A percentile compares a stretch with the other conserved stretches of the same genome.
phyloP scores from a whole-genome alignment of 2,797 vertebrate species.

The Anas flavirostris region DNA sequence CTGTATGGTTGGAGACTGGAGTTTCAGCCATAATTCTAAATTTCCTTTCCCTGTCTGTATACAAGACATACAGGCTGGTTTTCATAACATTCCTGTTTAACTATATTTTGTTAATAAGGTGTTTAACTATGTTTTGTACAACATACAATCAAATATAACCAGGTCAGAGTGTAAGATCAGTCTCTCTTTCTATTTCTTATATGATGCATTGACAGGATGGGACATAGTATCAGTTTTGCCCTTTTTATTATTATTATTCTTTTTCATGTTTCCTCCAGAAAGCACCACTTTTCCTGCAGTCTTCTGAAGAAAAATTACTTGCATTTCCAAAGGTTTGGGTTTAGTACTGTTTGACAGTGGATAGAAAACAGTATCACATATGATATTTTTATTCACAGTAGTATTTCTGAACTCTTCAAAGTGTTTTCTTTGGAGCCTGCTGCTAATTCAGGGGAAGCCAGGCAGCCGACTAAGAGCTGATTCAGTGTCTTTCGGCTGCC shows the following conservation, averaged over 20 bases:
- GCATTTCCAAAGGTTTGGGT: background rate
- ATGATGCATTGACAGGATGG: background rate
- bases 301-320: background rate
- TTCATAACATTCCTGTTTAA: background rate
- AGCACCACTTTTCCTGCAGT: background rate
- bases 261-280: background rate
- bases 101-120: background rate
- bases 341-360: background rate
- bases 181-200: background rate
- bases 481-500: background rate
- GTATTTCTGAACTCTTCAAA: background rate
- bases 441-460: background rate
- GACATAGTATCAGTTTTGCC: background rate
- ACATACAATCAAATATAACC: background rate
- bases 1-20: background rate
- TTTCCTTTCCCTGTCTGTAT: background rate
- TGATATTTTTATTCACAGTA: background rate
- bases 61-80: background rate
- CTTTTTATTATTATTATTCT: background rate
- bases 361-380: background rate
- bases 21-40: background rate
- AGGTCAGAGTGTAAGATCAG: background rate
- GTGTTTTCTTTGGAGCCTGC: background rate
- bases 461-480: background rate
- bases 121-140: background rate